Percentiles rank a stretch among this genome's conserved stretches.
Evolutionary conservation across 2,888 invertebrate species (phyloP).

Genomic region (Elmis aenea): DNA sequence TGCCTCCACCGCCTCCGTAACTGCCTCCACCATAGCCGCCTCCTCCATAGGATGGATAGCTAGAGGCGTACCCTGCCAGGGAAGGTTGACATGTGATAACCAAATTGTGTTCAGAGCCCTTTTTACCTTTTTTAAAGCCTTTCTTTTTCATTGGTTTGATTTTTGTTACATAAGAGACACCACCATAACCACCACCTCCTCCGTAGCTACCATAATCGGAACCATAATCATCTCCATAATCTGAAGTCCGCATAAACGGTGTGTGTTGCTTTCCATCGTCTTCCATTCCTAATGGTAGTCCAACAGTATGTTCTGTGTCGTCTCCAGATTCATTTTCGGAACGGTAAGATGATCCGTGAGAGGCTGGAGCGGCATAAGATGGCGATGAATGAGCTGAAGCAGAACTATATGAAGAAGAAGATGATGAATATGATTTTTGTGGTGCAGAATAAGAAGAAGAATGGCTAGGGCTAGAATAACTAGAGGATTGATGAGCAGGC

Average conservation of each 20-base stretch:
- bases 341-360: constrained; percentile 6
- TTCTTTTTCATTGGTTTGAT: constrained; percentile 16
- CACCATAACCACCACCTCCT: constrained; percentile 9
- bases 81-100: constrained; percentile 46
- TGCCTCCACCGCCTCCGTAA: constrained; percentile 14
- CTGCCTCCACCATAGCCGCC: constrained; percentile 5
- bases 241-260: constrained; percentile 19
- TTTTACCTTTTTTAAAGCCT: constrained; percentile 19
- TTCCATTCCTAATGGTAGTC: not conserved
- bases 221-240: constrained; percentile 19
- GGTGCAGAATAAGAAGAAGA: constrained; percentile 1
- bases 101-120: constrained; percentile 33
- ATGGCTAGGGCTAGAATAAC: not conserved
- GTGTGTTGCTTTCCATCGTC: constrained; percentile 3
- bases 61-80: constrained; percentile 41
- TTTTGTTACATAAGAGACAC: constrained; percentile 16
- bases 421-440: constrained; percentile 2
- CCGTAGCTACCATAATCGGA: constrained; percentile 12
- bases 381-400: constrained; percentile 10
- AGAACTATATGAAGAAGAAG: constrained; percentile 1
- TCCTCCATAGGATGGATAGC: constrained; percentile 17
- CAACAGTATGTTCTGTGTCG: constrained; percentile 16
- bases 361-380: constrained; percentile 13
- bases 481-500: constrained; percentile 4
- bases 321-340: constrained; percentile 14